These are phyloP conservation scores for Epizoanthus stellaris DNA, from an alignment of 92 coral and sea anemone species.

Conservation along the genomic window DNA sequence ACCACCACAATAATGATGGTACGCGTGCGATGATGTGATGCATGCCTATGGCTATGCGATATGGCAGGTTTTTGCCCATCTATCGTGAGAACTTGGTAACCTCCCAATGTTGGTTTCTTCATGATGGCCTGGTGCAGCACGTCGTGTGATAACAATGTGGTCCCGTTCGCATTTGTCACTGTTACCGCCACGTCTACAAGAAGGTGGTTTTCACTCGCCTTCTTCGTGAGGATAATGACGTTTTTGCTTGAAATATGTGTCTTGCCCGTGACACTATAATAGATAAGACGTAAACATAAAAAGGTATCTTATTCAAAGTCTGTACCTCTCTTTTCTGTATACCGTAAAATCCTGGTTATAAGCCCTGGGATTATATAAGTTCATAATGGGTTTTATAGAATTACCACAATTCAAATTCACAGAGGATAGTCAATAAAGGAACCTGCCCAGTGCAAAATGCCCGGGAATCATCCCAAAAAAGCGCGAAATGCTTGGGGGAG, in stretches of 20 bases:
- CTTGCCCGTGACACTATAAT: background rate
- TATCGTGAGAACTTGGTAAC: conserved; percentile 11
- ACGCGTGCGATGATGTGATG: background rate
- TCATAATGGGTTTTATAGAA: too few relatives aligned
- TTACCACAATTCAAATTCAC: too few relatives aligned
- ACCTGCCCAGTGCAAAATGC: too few relatives aligned
- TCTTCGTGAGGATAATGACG: background rate
- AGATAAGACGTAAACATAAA: too few relatives aligned
- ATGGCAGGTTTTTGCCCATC: background rate
- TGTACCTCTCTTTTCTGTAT: too few relatives aligned
- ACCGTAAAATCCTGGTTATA: too few relatives aligned
- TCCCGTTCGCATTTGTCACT: background rate
- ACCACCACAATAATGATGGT: conserved; percentile 15
- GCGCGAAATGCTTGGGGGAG: too few relatives aligned
- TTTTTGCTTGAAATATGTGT: conserved; percentile 15
- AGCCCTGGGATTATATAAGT: too few relatives aligned
- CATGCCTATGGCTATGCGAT: too few relatives aligned
- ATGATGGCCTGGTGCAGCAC: conserved; percentile 1
- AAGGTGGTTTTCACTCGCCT: background rate
- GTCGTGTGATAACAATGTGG: background rate
- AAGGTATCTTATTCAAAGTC: too few relatives aligned
- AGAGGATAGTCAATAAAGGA: too few relatives aligned
- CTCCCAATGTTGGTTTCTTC: background rate
- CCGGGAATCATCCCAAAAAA: too few relatives aligned
- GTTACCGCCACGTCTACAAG: conserved; percentile 23